A percentile compares a stretch with the other conserved stretches of the same genome.
These are phyloP conservation scores for Argya squamiceps DNA, from an alignment of 2,797 vertebrate species.

Conservation along the genomic window DNA sequence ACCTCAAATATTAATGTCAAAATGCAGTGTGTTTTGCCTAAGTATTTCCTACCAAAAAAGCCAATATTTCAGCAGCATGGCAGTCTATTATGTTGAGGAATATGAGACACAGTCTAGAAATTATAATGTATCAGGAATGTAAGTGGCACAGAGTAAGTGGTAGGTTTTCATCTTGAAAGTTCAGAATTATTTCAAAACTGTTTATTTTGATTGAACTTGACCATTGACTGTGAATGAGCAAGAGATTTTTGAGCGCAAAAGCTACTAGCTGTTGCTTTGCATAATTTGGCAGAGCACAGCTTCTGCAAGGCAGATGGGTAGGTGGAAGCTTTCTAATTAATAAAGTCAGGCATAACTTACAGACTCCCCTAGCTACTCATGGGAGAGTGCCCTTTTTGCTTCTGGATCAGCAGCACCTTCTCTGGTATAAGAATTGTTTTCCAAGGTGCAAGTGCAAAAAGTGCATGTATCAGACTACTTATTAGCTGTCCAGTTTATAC, in stretches of 20 bases:
- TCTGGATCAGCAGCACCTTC: background rate
- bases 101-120: background rate
- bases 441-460: background rate
- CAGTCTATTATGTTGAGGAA: background rate
- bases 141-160: background rate
- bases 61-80: background rate
- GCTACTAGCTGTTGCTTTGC: background rate
- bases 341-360: background rate
- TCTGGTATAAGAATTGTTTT: background rate
- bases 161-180: background rate
- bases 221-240: background rate
- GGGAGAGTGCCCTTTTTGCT: background rate
- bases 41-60: background rate
- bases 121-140: background rate
- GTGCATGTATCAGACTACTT: background rate
- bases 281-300: background rate
- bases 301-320: background rate
- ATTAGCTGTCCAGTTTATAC: background rate
- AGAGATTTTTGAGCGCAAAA: background rate
- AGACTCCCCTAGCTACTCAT: background rate
- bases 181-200: background rate
- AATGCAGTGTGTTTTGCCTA: background rate
- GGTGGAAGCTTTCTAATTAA: background rate
- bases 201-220: slow-evolving; percentile 10
- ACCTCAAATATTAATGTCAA: background rate